phyloP scores from a whole-genome alignment of 2,888 invertebrate species.

The Diarsia brunnea region DNA sequence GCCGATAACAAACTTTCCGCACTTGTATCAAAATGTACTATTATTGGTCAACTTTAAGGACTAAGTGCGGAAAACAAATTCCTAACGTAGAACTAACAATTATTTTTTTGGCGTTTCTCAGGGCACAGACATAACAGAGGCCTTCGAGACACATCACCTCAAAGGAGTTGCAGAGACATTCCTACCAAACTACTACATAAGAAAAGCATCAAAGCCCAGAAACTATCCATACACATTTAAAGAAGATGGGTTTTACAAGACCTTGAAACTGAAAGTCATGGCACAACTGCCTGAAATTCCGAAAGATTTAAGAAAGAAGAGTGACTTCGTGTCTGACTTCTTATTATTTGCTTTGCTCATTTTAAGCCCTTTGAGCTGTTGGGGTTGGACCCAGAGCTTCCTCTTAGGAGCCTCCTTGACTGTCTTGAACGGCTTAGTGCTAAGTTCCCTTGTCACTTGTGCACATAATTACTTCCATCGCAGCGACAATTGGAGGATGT shows the following conservation, averaged over 20 bases:
- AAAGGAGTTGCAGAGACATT: conserved; percentile 90
- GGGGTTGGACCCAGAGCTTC: conserved; percentile 76
- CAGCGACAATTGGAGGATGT: conserved; percentile 95
- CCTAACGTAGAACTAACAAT: not conserved
- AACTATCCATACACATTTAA: conserved; percentile 94
- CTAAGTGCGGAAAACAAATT: no score
- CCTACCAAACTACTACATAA: conserved; percentile 92
- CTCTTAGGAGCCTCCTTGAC: conserved; percentile 76
- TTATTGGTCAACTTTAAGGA: not conserved
- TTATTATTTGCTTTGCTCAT: conserved; percentile 75
- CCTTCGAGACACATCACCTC: conserved; percentile 92
- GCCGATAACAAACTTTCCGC: no score
- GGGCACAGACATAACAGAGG: conserved; percentile 93
- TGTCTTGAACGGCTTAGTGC: conserved; percentile 72
- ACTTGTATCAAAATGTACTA: no score
- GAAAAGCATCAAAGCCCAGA: conserved; percentile 91
- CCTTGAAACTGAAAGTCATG: conserved; percentile 92
- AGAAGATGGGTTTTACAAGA: conserved; percentile 94
- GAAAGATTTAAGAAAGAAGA: conserved; percentile 76
- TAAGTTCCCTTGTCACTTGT: conserved; percentile 87
- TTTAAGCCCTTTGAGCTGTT: conserved; percentile 77
- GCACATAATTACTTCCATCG: conserved; percentile 96
- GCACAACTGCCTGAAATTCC: conserved; percentile 90
- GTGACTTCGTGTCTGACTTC: conserved; percentile 79
- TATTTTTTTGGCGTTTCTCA: conserved; percentile 72